Percentiles rank a stretch among this genome's conserved stretches.
phyloP scores from a whole-genome alignment of 2,113 vertebrate genomes.

The Cnemophilus loriae region DNA sequence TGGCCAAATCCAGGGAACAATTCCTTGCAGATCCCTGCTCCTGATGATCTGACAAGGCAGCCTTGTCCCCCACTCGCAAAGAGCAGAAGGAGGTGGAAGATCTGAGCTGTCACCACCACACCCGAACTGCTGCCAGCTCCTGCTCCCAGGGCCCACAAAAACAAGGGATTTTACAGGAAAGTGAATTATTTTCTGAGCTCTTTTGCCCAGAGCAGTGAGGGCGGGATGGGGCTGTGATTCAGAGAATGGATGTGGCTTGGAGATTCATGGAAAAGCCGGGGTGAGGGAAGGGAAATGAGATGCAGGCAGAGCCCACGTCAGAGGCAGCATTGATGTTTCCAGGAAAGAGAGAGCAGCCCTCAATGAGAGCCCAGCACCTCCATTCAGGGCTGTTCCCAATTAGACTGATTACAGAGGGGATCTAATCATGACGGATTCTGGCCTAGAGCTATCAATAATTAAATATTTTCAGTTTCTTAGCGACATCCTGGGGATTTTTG shows the following conservation, averaged over 20 bases:
- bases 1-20: background rate
- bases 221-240: background rate
- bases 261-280: background rate
- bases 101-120: background rate
- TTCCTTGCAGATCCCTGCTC: background rate
- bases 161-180: background rate
- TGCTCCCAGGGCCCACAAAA: background rate
- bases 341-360: background rate
- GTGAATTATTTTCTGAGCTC: conserved; percentile 4
- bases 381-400: background rate
- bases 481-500: background rate
- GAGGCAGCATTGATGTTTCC: background rate
- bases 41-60: background rate
- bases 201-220: background rate
- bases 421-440: background rate
- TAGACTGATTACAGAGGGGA: background rate
- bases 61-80: background rate
- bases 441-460: background rate
- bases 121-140: background rate
- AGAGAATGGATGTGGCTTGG: background rate
- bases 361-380: background rate
- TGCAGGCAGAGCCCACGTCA: background rate
- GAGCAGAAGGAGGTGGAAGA: background rate
- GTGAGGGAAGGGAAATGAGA: background rate
- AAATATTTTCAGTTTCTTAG: background rate